phyloP scores from a whole-genome alignment of 1,140 invertebrate species.

The Cylas formicarius region DNA sequence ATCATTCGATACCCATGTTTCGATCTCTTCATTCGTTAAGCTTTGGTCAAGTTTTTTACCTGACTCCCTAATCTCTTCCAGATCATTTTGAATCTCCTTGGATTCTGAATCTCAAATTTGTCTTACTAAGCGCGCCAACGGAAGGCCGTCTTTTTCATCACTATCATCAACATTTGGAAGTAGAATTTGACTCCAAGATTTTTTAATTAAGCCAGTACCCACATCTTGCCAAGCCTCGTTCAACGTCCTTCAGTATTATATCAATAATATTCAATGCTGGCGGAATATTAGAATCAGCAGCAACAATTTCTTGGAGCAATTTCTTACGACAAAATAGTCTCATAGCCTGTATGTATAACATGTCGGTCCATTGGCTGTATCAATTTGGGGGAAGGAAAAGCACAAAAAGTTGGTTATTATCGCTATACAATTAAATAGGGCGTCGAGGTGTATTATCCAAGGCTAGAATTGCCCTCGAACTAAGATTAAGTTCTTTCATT shows the following conservation, averaged over 20 bases:
- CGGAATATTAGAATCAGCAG: constrained; percentile 5
- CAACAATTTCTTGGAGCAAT: constrained; percentile 11
- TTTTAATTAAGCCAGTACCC: constrained; percentile 3
- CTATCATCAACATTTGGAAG: constrained; percentile 7
- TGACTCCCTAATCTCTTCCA: constrained; percentile 9
- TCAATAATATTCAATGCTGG: constrained; percentile 16
- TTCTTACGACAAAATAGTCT: constrained; percentile 12
- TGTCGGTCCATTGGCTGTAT: constrained; percentile 14
- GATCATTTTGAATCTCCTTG: constrained; percentile 10
- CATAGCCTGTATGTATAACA: constrained; percentile 18
- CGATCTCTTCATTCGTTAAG: constrained; percentile 10
- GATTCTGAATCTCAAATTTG: constrained; percentile 3
- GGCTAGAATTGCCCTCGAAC: too few relatives aligned
- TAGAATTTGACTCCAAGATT: constrained; percentile 4
- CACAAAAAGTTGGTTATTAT: constrained; percentile 10
- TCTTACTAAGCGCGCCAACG: constrained; percentile 7
- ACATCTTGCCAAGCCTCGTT: constrained; percentile 7
- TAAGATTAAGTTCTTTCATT: constrained; percentile 9
- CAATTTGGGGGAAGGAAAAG: constrained; percentile 8
- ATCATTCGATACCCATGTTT: constrained; percentile 7
- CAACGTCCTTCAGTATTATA: constrained; percentile 8
- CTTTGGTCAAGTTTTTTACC: constrained; percentile 10
- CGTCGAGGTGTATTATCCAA: constrained; percentile 23
- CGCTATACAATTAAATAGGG: constrained; percentile 9
- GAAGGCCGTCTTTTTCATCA: constrained; percentile 10